Conservation (phyloP, 2,797 vertebrate species). For the Dicrostonyx torquatus region DNA sequence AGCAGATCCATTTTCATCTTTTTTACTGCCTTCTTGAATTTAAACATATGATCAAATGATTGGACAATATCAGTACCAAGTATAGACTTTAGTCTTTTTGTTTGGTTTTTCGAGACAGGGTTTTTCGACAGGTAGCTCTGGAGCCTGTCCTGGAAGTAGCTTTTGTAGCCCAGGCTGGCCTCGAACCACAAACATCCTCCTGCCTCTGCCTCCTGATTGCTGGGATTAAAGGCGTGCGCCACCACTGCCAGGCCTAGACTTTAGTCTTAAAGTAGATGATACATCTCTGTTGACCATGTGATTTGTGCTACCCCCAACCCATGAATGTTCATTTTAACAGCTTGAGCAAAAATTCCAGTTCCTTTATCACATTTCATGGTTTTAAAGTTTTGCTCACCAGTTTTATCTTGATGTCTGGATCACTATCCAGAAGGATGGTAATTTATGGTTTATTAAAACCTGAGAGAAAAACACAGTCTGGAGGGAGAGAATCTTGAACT, state of each 20-base stretch:
- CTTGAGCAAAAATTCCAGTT: conserved; percentile 14
- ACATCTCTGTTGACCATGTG: not conserved
- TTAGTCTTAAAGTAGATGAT: not conserved
- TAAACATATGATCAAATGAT: not conserved
- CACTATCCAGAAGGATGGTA: not conserved
- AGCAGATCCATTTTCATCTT: conserved; percentile 4
- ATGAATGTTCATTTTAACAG: not conserved
- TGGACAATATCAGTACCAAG: not conserved
- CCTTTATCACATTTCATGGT: not conserved
- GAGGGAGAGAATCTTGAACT: conserved; percentile 12
- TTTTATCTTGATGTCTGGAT: conserved; percentile 44
- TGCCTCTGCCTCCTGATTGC: too few species aligned
- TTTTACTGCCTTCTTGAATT: conserved; percentile 14
- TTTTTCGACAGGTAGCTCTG: too few species aligned
- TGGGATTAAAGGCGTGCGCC: too few species aligned
- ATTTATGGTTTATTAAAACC: not conserved
- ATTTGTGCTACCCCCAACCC: not conserved
- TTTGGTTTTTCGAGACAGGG: too few species aligned
- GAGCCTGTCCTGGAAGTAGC: too few species aligned
- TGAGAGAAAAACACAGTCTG: not conserved
- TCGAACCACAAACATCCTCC: too few species aligned
- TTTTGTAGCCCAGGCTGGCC: too few species aligned
- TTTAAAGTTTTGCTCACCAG: not conserved
- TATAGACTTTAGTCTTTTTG: conserved; percentile 11
- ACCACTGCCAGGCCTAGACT: too few species aligned